Percentiles rank a stretch among this genome's conserved stretches.
Evolutionary conservation across 2,888 invertebrate genomes (phyloP).

Genomic region (Platycheirus rosarum): DNA sequence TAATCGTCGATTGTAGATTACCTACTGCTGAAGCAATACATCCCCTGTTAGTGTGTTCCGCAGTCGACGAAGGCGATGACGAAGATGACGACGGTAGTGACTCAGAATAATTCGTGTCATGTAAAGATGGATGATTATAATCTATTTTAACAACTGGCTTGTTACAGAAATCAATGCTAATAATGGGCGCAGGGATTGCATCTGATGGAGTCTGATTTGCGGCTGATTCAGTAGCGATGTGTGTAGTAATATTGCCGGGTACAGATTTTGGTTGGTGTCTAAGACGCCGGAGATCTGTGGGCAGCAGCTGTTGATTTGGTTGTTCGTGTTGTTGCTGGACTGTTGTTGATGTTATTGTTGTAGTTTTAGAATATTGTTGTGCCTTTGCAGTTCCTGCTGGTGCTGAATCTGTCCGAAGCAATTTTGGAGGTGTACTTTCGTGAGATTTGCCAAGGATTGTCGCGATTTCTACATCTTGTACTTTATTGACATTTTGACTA

Average conservation of each 20-base stretch:
- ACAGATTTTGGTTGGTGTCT: constrained; percentile 78
- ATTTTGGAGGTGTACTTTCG: constrained; percentile 57
- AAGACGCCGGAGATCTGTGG: constrained; percentile 72
- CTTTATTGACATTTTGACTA: constrained; percentile 31
- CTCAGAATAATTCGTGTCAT: constrained; percentile 68
- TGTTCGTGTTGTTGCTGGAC: constrained; percentile 71
- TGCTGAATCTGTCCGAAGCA: constrained; percentile 71
- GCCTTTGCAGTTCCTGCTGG: constrained; percentile 57
- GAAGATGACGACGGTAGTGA: constrained; percentile 65
- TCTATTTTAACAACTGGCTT: constrained; percentile 82
- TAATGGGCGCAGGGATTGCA: constrained; percentile 81
- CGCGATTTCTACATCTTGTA: constrained; percentile 28
- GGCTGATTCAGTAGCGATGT: constrained; percentile 10
- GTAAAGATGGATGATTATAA: constrained; percentile 80
- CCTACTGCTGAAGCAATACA: constrained; percentile 34
- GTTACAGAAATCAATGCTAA: constrained; percentile 80
- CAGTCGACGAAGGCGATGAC: constrained; percentile 61
- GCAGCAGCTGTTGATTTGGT: constrained; percentile 51
- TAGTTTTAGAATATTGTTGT: constrained; percentile 71
- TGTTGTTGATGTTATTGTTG: constrained; percentile 72
- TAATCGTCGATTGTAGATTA: constrained; percentile 52
- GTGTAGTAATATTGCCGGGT: constrained; percentile 64
- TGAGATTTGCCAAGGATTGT: background rate
- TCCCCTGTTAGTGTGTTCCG: constrained; percentile 36
- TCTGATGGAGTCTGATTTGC: constrained; percentile 75